These are phyloP conservation scores for Epizoanthus fatuus DNA, from an alignment of 92 coral and sea anemone species.

Conservation along the genomic window DNA sequence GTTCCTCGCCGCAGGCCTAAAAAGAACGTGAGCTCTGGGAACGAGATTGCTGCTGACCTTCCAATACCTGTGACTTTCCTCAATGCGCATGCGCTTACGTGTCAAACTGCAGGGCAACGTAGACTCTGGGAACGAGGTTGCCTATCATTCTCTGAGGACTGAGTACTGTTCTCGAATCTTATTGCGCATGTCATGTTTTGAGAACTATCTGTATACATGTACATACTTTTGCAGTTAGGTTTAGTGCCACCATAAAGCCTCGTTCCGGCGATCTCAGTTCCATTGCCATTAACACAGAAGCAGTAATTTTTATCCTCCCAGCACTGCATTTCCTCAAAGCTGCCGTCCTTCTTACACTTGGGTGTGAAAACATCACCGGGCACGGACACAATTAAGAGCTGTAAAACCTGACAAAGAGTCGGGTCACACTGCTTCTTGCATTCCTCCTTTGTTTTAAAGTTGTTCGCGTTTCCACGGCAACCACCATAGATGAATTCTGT, in stretches of 20 bases:
- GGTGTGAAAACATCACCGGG: conserved; percentile 24
- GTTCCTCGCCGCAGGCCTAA: no score
- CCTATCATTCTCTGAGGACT: no score
- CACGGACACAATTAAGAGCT: conserved; percentile 17
- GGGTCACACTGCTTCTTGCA: conserved; percentile 11
- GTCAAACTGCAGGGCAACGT: no score
- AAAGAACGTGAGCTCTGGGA: no score
- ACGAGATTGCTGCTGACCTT: no score
- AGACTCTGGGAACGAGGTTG: no score
- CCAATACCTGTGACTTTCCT: no score
- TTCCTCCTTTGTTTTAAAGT: conserved; percentile 8
- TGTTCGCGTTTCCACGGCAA: conserved; percentile 17
- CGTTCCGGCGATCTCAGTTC: conserved; percentile 36
- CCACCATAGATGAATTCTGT: conserved; percentile 33
- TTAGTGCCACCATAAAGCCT: conserved; percentile 4
- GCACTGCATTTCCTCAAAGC: conserved; percentile 46
- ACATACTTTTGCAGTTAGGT: conserved; percentile 35
- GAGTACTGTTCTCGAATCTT: no score
- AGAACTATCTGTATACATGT: no score
- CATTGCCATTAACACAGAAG: conserved; percentile 35
- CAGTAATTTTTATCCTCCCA: conserved; percentile 15
- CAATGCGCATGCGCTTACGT: no score
- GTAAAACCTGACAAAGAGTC: conserved; percentile 22
- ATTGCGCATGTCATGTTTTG: no score
- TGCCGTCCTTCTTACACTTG: conserved; percentile 23